A percentile compares a stretch with the other conserved stretches of the same genome.
Evolutionary conservation across 30 jellyfish, hydroid and myxozoan species (phyloP).

Genomic region (Aurelia sp.): DNA sequence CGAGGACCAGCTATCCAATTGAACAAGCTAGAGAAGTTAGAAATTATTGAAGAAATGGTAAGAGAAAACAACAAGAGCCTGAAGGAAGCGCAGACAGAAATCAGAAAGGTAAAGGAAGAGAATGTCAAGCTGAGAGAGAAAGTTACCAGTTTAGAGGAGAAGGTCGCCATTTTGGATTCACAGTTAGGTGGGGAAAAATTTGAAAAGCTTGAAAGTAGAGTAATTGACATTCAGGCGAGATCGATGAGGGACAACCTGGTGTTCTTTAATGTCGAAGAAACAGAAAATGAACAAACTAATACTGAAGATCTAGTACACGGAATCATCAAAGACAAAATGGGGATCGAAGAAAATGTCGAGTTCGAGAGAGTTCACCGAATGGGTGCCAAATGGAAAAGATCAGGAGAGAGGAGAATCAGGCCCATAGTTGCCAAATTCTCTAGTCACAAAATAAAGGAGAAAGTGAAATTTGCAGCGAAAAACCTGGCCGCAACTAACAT

Average conservation of each 20-base stretch:
- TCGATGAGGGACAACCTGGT: neutral
- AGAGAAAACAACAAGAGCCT: neutral
- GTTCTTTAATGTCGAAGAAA: neutral
- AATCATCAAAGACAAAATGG: neutral
- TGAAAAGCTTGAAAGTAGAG: neutral
- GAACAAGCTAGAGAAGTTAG: neutral
- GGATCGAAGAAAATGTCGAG: neutral
- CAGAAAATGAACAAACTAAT: neutral
- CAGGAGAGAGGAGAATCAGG: neutral
- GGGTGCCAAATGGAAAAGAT: neutral
- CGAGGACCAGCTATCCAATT: neutral
- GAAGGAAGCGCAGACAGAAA: neutral
- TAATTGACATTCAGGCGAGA: neutral
- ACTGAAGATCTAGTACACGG: neutral
- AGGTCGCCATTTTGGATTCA: too few relatives aligned
- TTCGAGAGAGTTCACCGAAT: conserved; percentile 26
- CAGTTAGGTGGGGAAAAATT: neutral
- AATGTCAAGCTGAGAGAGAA: neutral
- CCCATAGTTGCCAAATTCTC: conserved; percentile 18
- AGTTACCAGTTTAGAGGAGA: too few relatives aligned
- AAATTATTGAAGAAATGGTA: neutral
- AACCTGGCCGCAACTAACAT: neutral
- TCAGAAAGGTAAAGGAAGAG: neutral
- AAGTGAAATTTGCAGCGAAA: neutral
- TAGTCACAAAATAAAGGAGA: neutral